Evolutionary conservation across 1,140 invertebrate genomes (phyloP).

Genomic region (Hyphantria cunea): DNA sequence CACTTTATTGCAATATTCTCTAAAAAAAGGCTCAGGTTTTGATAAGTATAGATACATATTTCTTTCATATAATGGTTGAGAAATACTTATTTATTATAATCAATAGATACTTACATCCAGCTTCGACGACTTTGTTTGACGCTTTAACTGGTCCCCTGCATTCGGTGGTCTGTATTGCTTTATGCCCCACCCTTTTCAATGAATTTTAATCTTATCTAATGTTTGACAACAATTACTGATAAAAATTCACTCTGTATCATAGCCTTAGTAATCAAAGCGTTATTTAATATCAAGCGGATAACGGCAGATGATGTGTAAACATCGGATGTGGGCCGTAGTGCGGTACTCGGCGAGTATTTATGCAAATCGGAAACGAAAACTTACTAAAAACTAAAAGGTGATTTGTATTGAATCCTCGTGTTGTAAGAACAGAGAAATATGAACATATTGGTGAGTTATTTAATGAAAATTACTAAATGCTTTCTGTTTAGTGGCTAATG

Average conservation of each 20-base stretch:
- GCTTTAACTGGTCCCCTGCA: no score
- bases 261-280: not conserved
- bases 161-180: no score
- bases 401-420: no score
- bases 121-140: no score
- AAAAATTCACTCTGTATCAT: not conserved
- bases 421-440: not conserved
- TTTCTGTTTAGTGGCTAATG: not conserved
- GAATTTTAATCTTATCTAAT: not conserved
- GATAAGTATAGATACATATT: no score
- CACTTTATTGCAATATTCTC: no score
- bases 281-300: not conserved
- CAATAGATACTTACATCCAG: no score
- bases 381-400: no score
- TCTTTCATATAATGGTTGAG: no score
- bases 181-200: no score
- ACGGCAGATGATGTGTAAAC: not conserved
- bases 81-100: no score
- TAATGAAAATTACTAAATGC: not conserved
- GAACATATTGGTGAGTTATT: constrained; percentile 16
- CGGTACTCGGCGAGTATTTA: constrained; percentile 6
- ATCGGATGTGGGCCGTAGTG: not conserved
- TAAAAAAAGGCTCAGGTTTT: no score
- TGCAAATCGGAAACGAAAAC: not conserved
- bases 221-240: not conserved